A percentile compares a stretch with the other conserved stretches of the same genome.
Evolutionary conservation across 2,113 vertebrate species (phyloP).

Genomic region (Bujurquina vittata): DNA sequence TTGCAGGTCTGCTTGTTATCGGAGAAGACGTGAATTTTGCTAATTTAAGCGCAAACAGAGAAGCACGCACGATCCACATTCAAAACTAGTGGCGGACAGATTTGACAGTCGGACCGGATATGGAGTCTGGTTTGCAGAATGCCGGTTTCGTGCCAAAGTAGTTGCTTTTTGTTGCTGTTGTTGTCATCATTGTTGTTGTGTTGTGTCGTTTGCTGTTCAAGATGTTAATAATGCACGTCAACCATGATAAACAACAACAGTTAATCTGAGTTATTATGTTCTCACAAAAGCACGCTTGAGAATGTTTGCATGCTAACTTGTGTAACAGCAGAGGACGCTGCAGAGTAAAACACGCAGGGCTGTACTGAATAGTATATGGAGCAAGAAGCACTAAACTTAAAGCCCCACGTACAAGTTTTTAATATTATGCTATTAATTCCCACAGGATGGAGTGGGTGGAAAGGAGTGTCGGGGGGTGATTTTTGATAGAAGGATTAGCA

Average conservation of each 20-base stretch:
- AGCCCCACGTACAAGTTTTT: too few species aligned
- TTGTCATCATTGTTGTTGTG: background rate
- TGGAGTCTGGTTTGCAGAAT: too few species aligned
- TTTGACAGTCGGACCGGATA: constrained; percentile 54
- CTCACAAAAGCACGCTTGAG: background rate
- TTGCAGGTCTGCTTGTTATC: background rate
- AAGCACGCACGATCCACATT: background rate
- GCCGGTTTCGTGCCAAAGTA: too few species aligned
- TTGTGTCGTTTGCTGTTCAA: background rate
- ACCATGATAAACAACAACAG: background rate
- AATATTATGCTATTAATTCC: too few species aligned
- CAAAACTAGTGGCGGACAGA: constrained; percentile 23
- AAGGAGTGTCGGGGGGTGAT: too few species aligned
- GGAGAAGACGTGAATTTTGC: background rate
- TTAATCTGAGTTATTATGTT: fast-evolving
- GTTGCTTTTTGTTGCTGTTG: background rate
- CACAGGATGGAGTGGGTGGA: background rate
- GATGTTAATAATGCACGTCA: background rate
- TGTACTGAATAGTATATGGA: too few species aligned
- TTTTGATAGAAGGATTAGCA: background rate
- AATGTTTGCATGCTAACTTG: background rate
- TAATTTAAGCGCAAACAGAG: background rate
- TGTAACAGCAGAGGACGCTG: constrained; percentile 23
- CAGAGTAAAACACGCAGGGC: background rate
- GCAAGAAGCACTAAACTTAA: too few species aligned